Evolutionary conservation across 2,888 invertebrate genomes (phyloP).

Genomic region (Mythimna vitellina): DNA sequence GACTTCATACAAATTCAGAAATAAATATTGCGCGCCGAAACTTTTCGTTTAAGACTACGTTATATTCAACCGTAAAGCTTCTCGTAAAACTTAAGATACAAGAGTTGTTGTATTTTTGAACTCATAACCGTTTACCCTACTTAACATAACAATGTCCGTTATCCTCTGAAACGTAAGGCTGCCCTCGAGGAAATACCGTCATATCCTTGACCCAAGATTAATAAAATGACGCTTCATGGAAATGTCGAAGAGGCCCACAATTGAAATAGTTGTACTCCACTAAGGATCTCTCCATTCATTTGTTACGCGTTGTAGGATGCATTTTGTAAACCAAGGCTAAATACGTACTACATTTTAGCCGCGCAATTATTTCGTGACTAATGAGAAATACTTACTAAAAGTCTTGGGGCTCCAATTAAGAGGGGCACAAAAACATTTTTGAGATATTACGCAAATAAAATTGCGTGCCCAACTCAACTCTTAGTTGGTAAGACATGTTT

Average conservation of each 20-base stretch:
- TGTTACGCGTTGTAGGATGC: slow-evolving; percentile 14
- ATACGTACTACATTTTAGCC: slow-evolving; percentile 14
- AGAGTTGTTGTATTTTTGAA: slow-evolving; percentile 59
- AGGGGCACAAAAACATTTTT: slow-evolving; percentile 43
- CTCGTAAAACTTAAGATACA: slow-evolving; percentile 51
- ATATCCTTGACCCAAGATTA: slow-evolving; percentile 64
- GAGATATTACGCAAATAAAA: slow-evolving; percentile 54
- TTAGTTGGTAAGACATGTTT: slow-evolving; percentile 47
- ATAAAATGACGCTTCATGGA: slow-evolving; percentile 55
- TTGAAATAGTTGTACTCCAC: slow-evolving; percentile 17
- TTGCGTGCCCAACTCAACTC: slow-evolving; percentile 38
- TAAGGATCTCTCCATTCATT: slow-evolving; percentile 2
- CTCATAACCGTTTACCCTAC: slow-evolving; percentile 62
- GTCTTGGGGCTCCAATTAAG: slow-evolving; percentile 32
- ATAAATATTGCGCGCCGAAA: slow-evolving; percentile 30
- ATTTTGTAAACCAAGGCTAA: slow-evolving; percentile 25
- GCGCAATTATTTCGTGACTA: slow-evolving; percentile 47
- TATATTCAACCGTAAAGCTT: slow-evolving; percentile 25
- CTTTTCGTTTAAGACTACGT: slow-evolving; percentile 36
- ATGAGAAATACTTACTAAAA: slow-evolving; percentile 50
- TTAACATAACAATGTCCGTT: slow-evolving; percentile 64
- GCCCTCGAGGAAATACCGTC: slow-evolving; percentile 55
- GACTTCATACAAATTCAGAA: slow-evolving; percentile 48
- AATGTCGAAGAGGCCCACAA: slow-evolving; percentile 35
- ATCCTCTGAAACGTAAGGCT: slow-evolving; percentile 53